phyloP scores from a whole-genome alignment of 2,888 invertebrate genomes.

The Melipona beecheii region DNA sequence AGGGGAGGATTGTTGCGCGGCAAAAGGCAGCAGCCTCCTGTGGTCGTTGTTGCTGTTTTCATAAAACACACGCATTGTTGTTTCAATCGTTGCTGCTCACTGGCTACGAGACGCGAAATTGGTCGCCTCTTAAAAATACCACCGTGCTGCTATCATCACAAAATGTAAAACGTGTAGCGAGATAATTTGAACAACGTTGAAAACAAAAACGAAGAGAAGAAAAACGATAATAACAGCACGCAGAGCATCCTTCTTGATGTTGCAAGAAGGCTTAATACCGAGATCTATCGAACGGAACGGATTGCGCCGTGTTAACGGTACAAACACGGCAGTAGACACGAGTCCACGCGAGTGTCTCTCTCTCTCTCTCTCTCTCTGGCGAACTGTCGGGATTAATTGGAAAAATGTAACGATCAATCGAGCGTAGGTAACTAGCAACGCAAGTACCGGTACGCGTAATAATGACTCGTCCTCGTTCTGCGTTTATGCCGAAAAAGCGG shows the following conservation, averaged over 20 bases:
- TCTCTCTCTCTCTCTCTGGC: constrained; percentile 40
- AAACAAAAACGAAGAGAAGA: background rate
- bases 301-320: constrained; percentile 54
- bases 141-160: constrained; percentile 1
- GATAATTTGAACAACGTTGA: constrained; percentile 2
- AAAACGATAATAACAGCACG: constrained; percentile 7
- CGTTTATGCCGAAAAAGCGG: constrained; percentile 30
- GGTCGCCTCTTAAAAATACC: constrained; percentile 3
- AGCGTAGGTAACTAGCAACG: constrained; percentile 63
- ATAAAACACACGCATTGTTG: constrained; percentile 6
- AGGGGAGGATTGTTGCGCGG: constrained; percentile 24
- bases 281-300: constrained; percentile 24
- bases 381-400: constrained; percentile 60
- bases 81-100: constrained; percentile 12
- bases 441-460: constrained; percentile 55
- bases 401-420: constrained; percentile 66
- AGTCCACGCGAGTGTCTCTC: constrained; percentile 43
- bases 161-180: background rate
- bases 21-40: background rate
- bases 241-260: background rate
- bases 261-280: background rate
- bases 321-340: constrained; percentile 43
- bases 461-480: constrained; percentile 32
- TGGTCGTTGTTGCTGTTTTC: constrained; percentile 9
- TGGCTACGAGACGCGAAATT: background rate